Evolutionary conservation across 2,888 invertebrate genomes (phyloP), one percentile per base, ranked within the genome.

Genomic region (Orchesella flavescens): DNA sequence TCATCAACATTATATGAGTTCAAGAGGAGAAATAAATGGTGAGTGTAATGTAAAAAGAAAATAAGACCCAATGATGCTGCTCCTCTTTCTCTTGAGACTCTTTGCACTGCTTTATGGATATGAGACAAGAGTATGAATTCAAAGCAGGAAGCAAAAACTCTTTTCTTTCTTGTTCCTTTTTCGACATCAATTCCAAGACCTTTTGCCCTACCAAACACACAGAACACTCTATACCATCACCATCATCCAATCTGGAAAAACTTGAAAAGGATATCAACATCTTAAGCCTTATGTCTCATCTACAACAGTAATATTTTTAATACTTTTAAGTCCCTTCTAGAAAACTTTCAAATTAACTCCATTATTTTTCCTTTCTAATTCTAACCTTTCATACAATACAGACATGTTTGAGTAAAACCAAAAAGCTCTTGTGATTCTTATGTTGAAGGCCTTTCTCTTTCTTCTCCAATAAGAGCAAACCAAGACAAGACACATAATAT

Each of bases 341-440:
- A 86, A 87, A 87, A 86, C 85, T 87, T 87, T 86, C 85, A 87
- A 87, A 86, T 87, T 86, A 87, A 86, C 86, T 86, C 85, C 85
- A 86, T 87, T 85, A 87, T 86, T 86, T 87, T 87, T 87, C 85
- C 81, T 76, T 24, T 79, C 72, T 72, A 65, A 79, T 24, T 79
- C 72, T 72, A 65, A 79, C 63, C 43, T 73, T 65, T 73, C 72
- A 23, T 72, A 63, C 5, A 44, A 23, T 72, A 63, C 5, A 44
- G 13, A 53, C 43, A 43, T 44, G 57, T 72, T 59, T 57, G 13
- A 43, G 46, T 34, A 55, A 34, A 49, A 43, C 19, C 21, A 53
- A 74, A 43, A 59, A n/a, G 15, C 57, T n/a, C 57, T 55, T 73
- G 7, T 34, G 34, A 34, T 34, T n/a, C n/a, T n/a, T n/a, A 34